A percentile compares a stretch with the other conserved stretches of the same genome.
These are phyloP conservation scores for Salvelinus alpinus DNA, from an alignment of 2,113 vertebrate genomes.

Conservation along the genomic window DNA sequence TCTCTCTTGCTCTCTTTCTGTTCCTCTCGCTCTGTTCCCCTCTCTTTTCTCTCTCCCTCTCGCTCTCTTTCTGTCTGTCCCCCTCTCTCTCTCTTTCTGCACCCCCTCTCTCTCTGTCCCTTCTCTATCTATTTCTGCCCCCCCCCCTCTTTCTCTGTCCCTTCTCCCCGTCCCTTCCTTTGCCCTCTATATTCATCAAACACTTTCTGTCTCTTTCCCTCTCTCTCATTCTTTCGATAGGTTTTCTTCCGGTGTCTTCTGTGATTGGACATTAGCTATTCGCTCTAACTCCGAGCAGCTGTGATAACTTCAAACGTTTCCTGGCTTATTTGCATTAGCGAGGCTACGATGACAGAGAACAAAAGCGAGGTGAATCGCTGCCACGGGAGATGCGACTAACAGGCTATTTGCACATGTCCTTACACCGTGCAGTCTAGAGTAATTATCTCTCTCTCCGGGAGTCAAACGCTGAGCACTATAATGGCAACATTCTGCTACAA, in stretches of 20 bases:
- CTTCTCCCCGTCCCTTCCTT: background rate
- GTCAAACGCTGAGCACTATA: conserved; percentile 1
- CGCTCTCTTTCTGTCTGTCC: background rate
- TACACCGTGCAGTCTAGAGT: background rate
- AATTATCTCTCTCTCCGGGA: conserved; percentile 65
- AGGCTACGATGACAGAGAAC: conserved; percentile 15
- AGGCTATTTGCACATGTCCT: conserved; percentile 55
- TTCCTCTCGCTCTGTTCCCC: too few species aligned
- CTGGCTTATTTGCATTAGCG: conserved; percentile 34
- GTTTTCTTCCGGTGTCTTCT: background rate
- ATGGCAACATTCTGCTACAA: conserved; percentile 24
- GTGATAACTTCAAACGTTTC: conserved; percentile 18
- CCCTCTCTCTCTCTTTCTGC: background rate
- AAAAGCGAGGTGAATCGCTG: conserved; percentile 22
- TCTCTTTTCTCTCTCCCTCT: background rate
- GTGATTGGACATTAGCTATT: conserved; percentile 8
- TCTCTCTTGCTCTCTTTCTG: too few species aligned
- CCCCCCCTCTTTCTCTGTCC: background rate
- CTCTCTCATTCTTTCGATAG: background rate
- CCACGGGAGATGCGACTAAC: conserved; percentile 42
- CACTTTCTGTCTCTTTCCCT: background rate
- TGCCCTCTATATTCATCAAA: background rate
- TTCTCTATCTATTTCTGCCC: too few species aligned
- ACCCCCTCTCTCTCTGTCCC: background rate
- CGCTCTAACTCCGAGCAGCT: background rate